Conservation (phyloP, 2,797 vertebrate species). For the Chaetodon trifasciatus region DNA sequence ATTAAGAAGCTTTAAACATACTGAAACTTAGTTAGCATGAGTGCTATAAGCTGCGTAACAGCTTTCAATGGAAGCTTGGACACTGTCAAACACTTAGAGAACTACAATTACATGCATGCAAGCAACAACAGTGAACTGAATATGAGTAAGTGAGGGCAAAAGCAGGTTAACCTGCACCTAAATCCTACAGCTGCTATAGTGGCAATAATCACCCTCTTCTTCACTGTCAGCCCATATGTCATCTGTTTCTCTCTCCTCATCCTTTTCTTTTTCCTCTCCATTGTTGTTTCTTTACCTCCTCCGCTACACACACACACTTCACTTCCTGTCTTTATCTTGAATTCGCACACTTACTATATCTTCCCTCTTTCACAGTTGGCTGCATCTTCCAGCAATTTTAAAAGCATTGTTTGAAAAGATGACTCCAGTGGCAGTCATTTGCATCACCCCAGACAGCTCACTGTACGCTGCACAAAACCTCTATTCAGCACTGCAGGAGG, state of each 20-base stretch:
- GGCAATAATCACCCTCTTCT: not conserved
- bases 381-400: not conserved
- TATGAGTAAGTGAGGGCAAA: not conserved
- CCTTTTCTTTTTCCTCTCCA: not conserved
- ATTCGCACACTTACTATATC: not conserved
- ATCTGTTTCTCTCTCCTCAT: not conserved
- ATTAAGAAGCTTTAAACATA: not conserved
- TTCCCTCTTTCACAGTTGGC: not conserved
- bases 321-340: not conserved
- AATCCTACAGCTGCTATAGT: not conserved
- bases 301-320: not conserved
- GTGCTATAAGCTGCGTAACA: not conserved
- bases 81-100: not conserved
- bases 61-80: not conserved
- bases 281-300: not conserved
- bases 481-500: constrained; percentile 6
- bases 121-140: not conserved
- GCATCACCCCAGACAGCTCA: constrained; percentile 1
- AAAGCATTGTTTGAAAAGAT: constrained; percentile 4
- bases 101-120: not conserved
- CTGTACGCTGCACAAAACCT: not conserved
- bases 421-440: not conserved
- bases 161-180: not conserved
- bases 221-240: not conserved
- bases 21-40: not conserved